Evolutionary conservation across 2,888 invertebrate species (phyloP), one percentile per base, ranked within the genome.

Genomic region (Sesia apiformis): DNA sequence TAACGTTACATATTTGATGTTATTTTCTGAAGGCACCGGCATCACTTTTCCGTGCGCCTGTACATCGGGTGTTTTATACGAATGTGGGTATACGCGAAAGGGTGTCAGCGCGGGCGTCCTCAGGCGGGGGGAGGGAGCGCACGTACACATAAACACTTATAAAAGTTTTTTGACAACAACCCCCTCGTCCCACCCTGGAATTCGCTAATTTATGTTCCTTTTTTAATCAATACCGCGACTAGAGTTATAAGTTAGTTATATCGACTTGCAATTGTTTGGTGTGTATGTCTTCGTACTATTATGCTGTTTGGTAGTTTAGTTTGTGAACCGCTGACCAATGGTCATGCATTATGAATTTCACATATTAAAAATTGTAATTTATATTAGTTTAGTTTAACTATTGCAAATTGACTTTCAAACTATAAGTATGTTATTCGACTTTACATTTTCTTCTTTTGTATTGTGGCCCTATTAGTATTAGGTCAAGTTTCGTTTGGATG

Each of bases 131-230:
- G 61, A 65, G 63, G 69, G 69, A 69, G 68, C 74, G 69, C 78
- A 79, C 85, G 76, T 81, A 81, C 83, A 84, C 82, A 89, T 89
- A 89, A 89, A 89, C 89, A 89, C 88, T 89, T 89, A 89, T 88
- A 89, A 88, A 86, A 88, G 78, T 89, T 88, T 88, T 88, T 89
- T 89, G 89, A 89, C 89, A 89, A 88, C 88, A 85, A 73, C 82
- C 76, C 68, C 74, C 74, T 70, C 67, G 66, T 65, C 63, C 61
- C 72, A 65, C 80, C 79, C 73, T 76, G 77, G 83, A 84, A 87
- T 86, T 86, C 85, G 87, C 87, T 89, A 89, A 89, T 89, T 89
- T 89, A 89, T 89, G 89, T 89, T 85, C 85, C 85, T 88, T 89
- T 89, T 89, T 89, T 89, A 89, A 89, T 89, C 89, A 89, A 89